Evolutionary conservation across 2,113 vertebrate genomes (phyloP).

Genomic region (Candoia aspera): DNA sequence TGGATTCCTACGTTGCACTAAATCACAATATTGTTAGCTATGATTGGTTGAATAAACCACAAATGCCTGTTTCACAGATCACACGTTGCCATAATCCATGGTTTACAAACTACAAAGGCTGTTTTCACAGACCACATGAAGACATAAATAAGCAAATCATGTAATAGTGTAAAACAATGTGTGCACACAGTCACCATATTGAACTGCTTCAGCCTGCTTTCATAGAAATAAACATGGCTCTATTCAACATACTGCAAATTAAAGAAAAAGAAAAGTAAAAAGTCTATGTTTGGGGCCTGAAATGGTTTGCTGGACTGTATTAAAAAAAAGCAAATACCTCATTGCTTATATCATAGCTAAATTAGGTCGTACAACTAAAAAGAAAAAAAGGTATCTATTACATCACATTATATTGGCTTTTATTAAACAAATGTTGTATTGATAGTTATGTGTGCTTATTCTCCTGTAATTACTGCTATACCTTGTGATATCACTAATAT

Average conservation of each 20-base stretch:
- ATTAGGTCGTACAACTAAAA: conserved; percentile 74
- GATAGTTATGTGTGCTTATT: conserved; percentile 60
- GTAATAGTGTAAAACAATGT: background rate
- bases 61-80: background rate
- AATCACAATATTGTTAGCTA: background rate
- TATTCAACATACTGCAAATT: conserved; percentile 49
- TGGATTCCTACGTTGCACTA: background rate
- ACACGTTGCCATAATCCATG: background rate
- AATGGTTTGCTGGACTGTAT: conserved; percentile 64
- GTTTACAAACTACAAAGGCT: background rate
- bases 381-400: conserved; percentile 78
- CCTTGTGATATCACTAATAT: conserved; percentile 67
- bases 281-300: conserved; percentile 59
- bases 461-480: conserved; percentile 55
- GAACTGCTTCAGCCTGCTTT: conserved; percentile 18
- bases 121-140: background rate
- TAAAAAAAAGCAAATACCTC: conserved; percentile 41
- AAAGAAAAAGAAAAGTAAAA: conserved; percentile 30
- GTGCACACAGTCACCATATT: background rate
- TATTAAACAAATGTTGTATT: conserved; percentile 80
- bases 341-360: conserved; percentile 65
- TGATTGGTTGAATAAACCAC: background rate
- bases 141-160: background rate
- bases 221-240: conserved; percentile 22
- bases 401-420: conserved; percentile 98